These are phyloP conservation scores for Octodon degus DNA, from an alignment of 2,113 vertebrate species.

Conservation along the genomic window DNA sequence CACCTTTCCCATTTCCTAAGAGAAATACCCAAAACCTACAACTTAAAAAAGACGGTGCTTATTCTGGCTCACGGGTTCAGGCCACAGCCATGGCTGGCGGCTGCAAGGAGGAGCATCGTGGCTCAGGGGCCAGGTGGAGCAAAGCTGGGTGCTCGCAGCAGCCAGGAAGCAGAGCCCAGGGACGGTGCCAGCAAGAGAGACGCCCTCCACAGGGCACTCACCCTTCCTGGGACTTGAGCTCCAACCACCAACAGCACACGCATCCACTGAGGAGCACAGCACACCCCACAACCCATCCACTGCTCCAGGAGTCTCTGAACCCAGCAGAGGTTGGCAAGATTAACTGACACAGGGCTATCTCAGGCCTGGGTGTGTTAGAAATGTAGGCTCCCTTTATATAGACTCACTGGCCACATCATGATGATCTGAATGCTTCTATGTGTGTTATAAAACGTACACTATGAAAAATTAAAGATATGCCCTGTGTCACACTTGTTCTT, in stretches of 20 bases:
- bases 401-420: too few relatives aligned
- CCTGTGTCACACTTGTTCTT: not conserved
- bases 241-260: not conserved
- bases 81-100: not conserved
- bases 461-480: not conserved
- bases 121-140: not conserved
- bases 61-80: not conserved
- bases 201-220: not conserved
- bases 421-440: not conserved
- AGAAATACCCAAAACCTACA: not conserved
- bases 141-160: not conserved
- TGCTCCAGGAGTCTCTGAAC: not conserved
- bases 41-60: not conserved
- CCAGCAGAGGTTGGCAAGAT: not conserved
- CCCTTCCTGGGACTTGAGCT: not conserved
- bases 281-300: not conserved
- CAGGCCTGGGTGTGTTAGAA: not conserved
- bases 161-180: not conserved
- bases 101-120: not conserved
- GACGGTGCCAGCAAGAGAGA: not conserved
- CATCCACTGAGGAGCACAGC: not conserved
- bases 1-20: not conserved
- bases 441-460: not conserved
- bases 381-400: not conserved
- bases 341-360: not conserved